Evolutionary conservation across 2,888 invertebrate genomes (phyloP), one percentile per base, ranked within the genome.

Genomic region (Octodonta nipae): DNA sequence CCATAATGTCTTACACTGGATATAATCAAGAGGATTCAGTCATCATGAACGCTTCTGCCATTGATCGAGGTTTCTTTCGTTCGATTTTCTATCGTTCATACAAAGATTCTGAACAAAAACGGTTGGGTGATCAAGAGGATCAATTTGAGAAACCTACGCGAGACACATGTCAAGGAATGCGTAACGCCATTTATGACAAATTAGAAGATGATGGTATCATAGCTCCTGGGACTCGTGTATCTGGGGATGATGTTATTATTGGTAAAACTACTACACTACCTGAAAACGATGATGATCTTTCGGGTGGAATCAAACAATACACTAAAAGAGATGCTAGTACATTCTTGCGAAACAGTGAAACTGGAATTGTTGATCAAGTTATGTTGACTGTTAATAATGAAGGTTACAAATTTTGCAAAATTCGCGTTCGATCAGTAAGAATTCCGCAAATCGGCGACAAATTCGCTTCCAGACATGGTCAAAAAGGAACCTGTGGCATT

Each of bases 11-110:
- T 54, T 99, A 99, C 62, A 95, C 98, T 28, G 98, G 98, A 25
- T 99, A 99, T 63, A 99, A 99, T 62, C 98, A 98, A 55, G 98
- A 99, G 71, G 98, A 99, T 73, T 95, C 95, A 64, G 93, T 99
- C 49, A 96, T 99, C 61, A 70, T 99, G 50, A 98, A 98, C 65
- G 88, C 93, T 12, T 95, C 95, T 16, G 93, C 96, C 29, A 92
- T 98, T 7, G 96, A 99, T 58, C 75, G 98, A 60, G 98, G 98
- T 17, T 95, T 93, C 63, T 98, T 98, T 67, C 72, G 73, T 66
- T 89, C 89, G 11, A 91, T 93, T 28, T 93, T 93, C 63, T 93
- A 89, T 60, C 85, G 93, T 36, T 91, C 92, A 0, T 95, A 93
- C 56, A 92, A 92, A 65, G 93, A 93, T 65, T 76, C 91, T 0